phyloP scores from a whole-genome alignment of 1,140 invertebrate genomes.

The Coenobita brevimanus region DNA sequence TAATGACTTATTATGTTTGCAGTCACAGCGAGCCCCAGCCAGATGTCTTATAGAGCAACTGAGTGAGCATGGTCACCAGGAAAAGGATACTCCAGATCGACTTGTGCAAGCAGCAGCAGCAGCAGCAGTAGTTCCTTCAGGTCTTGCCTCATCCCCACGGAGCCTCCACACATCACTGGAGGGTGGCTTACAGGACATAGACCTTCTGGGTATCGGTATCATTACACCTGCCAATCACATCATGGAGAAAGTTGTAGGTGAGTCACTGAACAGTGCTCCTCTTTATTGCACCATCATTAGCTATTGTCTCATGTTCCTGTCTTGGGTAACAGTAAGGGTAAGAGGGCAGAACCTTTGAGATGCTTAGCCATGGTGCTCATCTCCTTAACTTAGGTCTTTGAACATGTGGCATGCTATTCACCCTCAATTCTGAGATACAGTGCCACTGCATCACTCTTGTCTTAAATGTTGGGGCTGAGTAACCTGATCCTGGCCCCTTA shows the following conservation, averaged over 20 bases:
- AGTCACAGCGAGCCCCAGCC: slow-evolving; percentile 53
- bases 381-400: no score
- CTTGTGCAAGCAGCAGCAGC: not conserved
- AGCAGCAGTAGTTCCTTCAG: not conserved
- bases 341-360: no score
- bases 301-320: no score
- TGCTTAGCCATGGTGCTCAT: no score
- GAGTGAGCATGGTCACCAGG: slow-evolving; percentile 39
- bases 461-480: no score
- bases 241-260: slow-evolving; percentile 64
- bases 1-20: slow-evolving; percentile 52
- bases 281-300: no score
- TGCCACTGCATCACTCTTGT: no score
- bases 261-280: no score
- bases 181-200: slow-evolving; percentile 73
- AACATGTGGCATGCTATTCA: no score
- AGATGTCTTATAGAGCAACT: slow-evolving; percentile 60
- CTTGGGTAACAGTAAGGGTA: no score
- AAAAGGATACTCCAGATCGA: not conserved
- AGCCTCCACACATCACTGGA: slow-evolving; percentile 73
- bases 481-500: no score
- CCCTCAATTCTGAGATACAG: no score
- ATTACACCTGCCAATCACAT: slow-evolving; percentile 54
- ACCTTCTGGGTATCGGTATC: slow-evolving; percentile 72
- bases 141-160: slow-evolving; percentile 68